Base-by-base conservation (phyloP, 2,113 vertebrate genomes). In the Thamnaconus septentrionalis region DNA sequence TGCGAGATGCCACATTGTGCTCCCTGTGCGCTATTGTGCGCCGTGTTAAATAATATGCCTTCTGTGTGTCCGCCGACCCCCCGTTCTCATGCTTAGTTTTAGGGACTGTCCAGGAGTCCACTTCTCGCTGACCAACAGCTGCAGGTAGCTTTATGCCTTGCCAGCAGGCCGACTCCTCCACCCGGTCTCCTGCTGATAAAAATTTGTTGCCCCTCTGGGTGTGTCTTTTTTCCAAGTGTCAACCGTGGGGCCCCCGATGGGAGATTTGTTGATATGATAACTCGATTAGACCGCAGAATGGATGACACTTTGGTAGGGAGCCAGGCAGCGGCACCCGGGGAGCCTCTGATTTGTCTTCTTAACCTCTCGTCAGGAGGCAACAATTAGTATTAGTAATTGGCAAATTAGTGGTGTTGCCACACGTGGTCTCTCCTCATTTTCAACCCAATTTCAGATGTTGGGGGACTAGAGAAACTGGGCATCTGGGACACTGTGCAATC, bases 201-300 rank as follows among this genome's bases (percentile, higher is more conserved):
- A 95, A 96, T 96, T 94, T 94, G 94, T 93, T 71, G 82, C 85
- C 90, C 90, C 85, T 85, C 92, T 94, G 69, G 42, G 84, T 82
- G 77, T 86, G 82, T 92, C 89, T 90, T 88, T 94, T 92, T 93
- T 91, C 91, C 56, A 76, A 86, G 80, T 85, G 87, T 93, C 89
- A 89, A 80, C 69, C 70, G 50, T 64, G 75, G 73, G 88, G 90
- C 90, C 87, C 71, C 78, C 65, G 85, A 86, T 85, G 73, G 87
- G 91, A 91, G 83, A 87, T 53, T 91, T 92, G 91, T 90, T 92
- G 92, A 93, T 92, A 94, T 90, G 92, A 96, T 94, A 94, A 91
- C 94, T 96, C 88, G 93, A 95, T 97, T 95, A 95, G 89, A 83
- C 73, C 85, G 10, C 46, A 69, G 88, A 84, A 91, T 89, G 75